Evolutionary conservation across 2,888 invertebrate species (phyloP), one percentile per base, ranked within the genome.

Genomic region (Antitype chi): DNA sequence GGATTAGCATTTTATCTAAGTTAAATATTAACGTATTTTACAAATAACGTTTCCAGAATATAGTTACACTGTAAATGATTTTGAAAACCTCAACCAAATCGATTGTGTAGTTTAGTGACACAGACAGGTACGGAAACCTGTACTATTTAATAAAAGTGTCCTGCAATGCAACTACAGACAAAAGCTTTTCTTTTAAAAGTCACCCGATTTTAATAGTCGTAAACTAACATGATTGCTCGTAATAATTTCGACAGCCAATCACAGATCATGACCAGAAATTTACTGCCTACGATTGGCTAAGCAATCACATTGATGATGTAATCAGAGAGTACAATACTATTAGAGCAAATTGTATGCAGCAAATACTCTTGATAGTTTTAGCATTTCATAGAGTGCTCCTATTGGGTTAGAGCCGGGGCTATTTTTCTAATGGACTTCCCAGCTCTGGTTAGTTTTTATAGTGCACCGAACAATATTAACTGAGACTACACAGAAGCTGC

Each of bases 401-500:
- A 74, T 82, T 78, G 57, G 69, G 78, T 67, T 81, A 69, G 78
- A 78, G 59, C 79, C 38, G 57, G 53, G 25, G 32, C 70, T 78
- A 82, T 82, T 81, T 81, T 82, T 82, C 57, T 78, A 81, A 81
- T 78, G 74, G 74, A 82, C 38, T 78, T 82, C 70, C 53, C 70
- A 73, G 82, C 66, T 67, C 57, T 66, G 47, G 52, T 63, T 74
- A 13, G 78, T 73, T 82, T 81, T 82, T 74, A 81, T 78, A 74
- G 82, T 74, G 70, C 69, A 81, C 78, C 74, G 73, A 78, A 82
- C 81, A 57, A 82, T 62, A 78, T 78, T 81, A 82, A 70, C 69
- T 62, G 73, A 70, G 63, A 71, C 52, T 81, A 81, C 53, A 69
- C 64, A 66, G 78, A 70, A 77, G 55, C 81, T 81, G 59, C 23